Percentiles rank a stretch among this genome's conserved stretches.
Conservation (phyloP, 37 sponge, comb jelly and placozoan genomes). For the Lycopodina hypogea region DNA sequence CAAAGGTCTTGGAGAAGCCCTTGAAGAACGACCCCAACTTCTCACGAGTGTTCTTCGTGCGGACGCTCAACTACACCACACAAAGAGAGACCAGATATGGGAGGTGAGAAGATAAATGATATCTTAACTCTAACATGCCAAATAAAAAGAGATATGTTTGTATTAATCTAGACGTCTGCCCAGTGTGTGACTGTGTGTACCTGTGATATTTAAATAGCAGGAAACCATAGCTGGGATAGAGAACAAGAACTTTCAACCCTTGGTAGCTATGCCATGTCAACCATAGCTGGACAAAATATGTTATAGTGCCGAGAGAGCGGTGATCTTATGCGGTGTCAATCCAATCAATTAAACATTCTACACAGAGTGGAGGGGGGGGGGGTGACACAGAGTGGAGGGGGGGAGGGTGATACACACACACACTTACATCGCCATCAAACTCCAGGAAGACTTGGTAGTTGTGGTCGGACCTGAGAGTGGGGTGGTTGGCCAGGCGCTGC, state of each 20-base stretch:
- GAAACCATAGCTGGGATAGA: too few relatives aligned
- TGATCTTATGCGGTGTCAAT: too few relatives aligned
- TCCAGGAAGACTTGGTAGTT: conserved; percentile 92
- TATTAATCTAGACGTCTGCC: background rate
- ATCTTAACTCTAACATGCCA: too few relatives aligned
- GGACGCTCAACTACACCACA: conserved; percentile 73
- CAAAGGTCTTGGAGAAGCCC: conserved; percentile 86
- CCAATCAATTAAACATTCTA: too few relatives aligned
- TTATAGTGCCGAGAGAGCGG: too few relatives aligned
- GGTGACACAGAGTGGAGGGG: too few relatives aligned
- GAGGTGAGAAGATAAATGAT: background rate
- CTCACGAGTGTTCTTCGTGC: conserved; percentile 89
- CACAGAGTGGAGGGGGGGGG: too few relatives aligned
- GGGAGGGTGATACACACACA: background rate
- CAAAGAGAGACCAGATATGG: background rate
- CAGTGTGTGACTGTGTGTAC: too few relatives aligned
- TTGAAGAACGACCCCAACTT: conserved; percentile 83
- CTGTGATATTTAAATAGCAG: too few relatives aligned
- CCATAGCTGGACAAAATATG: too few relatives aligned
- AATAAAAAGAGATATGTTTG: background rate
- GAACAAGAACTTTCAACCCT: too few relatives aligned
- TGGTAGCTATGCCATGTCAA: too few relatives aligned
- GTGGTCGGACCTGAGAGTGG: conserved; percentile 73
- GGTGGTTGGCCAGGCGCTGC: conserved; percentile 82
- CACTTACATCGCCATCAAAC: conserved; percentile 86